A percentile compares a stretch with the other conserved stretches of the same genome.
Evolutionary conservation across 2,888 invertebrate species (phyloP).

Genomic region (Galeruca laticollis): DNA sequence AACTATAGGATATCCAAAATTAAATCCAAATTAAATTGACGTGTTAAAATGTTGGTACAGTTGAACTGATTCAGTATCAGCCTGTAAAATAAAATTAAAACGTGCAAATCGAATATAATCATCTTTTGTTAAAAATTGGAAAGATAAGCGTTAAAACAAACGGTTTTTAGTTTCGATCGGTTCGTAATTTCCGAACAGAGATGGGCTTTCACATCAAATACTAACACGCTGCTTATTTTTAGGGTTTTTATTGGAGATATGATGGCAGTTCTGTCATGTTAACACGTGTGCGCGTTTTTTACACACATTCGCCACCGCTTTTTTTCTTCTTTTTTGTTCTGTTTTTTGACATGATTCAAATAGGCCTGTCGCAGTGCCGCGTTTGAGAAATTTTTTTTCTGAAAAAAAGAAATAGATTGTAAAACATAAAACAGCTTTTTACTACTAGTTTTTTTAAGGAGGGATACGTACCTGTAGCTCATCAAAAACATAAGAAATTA

Average conservation of each 20-base stretch:
- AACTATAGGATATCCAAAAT: not conserved
- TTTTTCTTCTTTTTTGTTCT: slow-evolving; percentile 54
- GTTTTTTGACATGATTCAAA: slow-evolving; percentile 54
- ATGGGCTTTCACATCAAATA: slow-evolving; percentile 54
- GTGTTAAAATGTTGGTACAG: not conserved
- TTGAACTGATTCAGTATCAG: slow-evolving; percentile 3
- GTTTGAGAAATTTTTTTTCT: not conserved
- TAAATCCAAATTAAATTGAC: not conserved
- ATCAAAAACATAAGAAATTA: too few species aligned
- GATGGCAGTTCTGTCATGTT: slow-evolving; percentile 61
- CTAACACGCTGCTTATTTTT: slow-evolving; percentile 54
- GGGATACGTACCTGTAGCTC: too few species aligned
- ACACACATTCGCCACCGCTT: not conserved
- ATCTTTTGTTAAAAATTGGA: slow-evolving; percentile 21
- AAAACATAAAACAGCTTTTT: not conserved
- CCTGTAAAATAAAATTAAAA: slow-evolving; percentile 8
- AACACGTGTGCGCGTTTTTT: slow-evolving; percentile 58
- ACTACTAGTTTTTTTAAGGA: not conserved
- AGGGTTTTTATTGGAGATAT: slow-evolving; percentile 60
- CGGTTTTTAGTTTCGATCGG: slow-evolving; percentile 58
- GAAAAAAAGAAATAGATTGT: not conserved
- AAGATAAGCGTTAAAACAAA: slow-evolving; percentile 34
- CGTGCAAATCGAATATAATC: slow-evolving; percentile 5
- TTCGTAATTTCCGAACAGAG: slow-evolving; percentile 61
- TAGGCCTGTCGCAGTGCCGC: not conserved